Evolutionary conservation across 1,140 invertebrate species (phyloP).

Genomic region (Pseudomyrmex flavicornis): DNA sequence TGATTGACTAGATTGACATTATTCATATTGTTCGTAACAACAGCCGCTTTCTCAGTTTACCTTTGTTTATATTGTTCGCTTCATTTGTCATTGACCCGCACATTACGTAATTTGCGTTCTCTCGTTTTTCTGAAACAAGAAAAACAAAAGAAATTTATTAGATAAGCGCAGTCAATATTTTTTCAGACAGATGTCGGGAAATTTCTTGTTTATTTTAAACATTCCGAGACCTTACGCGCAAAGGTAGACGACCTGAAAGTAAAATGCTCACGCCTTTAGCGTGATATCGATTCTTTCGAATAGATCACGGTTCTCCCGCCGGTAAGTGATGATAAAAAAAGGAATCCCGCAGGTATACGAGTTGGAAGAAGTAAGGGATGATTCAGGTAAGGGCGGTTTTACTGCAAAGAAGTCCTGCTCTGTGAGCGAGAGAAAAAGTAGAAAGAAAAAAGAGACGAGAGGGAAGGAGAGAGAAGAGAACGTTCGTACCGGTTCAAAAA

Average conservation of each 20-base stretch:
- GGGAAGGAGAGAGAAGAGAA: conserved; percentile 70
- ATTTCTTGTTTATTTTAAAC: not conserved
- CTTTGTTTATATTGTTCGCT: conserved; percentile 19
- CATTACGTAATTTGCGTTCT: conserved; percentile 1
- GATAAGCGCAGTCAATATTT: not conserved
- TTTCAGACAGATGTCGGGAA: too few species aligned
- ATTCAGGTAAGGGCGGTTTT: conserved; percentile 78
- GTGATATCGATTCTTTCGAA: conserved; percentile 46
- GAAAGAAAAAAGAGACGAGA: conserved; percentile 48
- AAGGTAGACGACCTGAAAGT: not conserved
- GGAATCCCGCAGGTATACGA: conserved; percentile 61
- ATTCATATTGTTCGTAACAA: conserved; percentile 45
- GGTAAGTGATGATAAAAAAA: conserved; percentile 44
- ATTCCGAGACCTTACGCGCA: not conserved
- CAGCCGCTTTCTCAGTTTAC: conserved; percentile 71
- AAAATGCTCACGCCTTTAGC: conserved; percentile 20
- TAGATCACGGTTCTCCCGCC: conserved; percentile 40
- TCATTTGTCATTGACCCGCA: conserved; percentile 18
- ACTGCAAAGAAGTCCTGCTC: conserved; percentile 56
- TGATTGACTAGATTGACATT: conserved; percentile 82
- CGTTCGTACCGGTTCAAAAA: conserved; percentile 81
- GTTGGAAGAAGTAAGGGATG: conserved; percentile 69
- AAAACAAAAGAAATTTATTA: conserved; percentile 40
- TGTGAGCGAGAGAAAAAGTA: conserved; percentile 46
- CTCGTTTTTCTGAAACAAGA: conserved; percentile 75